phyloP scores from a whole-genome alignment of 2,113 vertebrate genomes.

The Macroglossus sobrinus region DNA sequence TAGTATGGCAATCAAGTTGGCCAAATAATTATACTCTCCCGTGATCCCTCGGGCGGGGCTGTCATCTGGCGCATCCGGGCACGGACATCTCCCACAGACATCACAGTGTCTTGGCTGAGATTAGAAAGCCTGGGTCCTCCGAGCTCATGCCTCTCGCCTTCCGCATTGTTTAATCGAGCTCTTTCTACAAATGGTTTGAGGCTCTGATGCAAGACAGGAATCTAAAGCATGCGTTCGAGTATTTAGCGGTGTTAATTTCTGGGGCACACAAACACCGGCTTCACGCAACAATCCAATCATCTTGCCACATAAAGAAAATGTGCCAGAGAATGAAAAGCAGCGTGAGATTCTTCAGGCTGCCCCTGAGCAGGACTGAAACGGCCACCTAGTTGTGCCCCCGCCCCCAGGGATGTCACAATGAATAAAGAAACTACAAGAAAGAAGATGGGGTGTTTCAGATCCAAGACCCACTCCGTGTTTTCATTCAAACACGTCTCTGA shows the following conservation, averaged over 20 bases:
- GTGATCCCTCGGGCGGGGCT: not conserved
- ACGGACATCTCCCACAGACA: not conserved
- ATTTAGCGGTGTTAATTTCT: conserved; percentile 79
- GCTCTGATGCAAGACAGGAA: conserved; percentile 90
- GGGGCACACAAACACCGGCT: conserved; percentile 56
- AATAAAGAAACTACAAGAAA: not conserved
- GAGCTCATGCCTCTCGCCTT: conserved; percentile 37
- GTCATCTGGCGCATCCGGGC: not conserved
- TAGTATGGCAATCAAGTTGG: not conserved
- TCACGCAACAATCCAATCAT: conserved; percentile 37
- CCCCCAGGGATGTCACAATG: not conserved
- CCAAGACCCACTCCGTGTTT: not conserved
- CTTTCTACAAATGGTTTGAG: conserved; percentile 83
- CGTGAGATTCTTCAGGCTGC: not conserved
- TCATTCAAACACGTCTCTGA: not conserved
- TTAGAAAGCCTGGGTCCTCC: conserved; percentile 49
- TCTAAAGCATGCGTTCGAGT: conserved; percentile 85
- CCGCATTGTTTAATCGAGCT: conserved; percentile 66
- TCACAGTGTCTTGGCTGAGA: conserved; percentile 32
- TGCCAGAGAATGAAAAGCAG: not conserved
- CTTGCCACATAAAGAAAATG: conserved; percentile 48
- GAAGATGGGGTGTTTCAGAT: not conserved
- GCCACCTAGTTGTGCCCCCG: not conserved
- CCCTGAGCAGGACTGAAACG: not conserved
- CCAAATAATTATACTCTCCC: conserved; percentile 14